Base-by-base conservation (phyloP, 2,113 vertebrate species). In the Lepus timidus region DNA sequence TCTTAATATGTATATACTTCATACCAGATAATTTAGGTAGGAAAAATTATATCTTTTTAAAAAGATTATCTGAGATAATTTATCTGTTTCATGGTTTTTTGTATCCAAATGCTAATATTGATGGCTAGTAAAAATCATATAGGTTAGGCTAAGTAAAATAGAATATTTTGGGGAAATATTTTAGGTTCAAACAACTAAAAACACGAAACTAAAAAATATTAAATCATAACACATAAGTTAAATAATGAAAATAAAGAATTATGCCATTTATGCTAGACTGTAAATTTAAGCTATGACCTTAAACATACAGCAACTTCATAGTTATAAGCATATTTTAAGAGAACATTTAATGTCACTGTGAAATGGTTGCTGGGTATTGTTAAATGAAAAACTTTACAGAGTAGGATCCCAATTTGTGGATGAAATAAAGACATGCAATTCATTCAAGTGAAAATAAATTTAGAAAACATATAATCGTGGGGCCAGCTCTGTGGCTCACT, bases 31-130 rank as follows among this genome's bases (percentile, higher is more conserved):
- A 84, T 85, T 93, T 82, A 29, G 8, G 23, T 61, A 78, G 44
- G 36, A 88, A 86, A 90, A 92, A 93, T 84, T 20, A 82, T 8
- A 12, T 33, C 27, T 67, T n/a, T 68, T 68, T 58, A 61, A 80
- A 80, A 36, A 80, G 36, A 84, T 78, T 76, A 17, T 74, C 29
- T 85, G 22, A 78, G 67, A 82, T 90, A 61, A 74, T 91, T 75
- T 82, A 71, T 78, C 23, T 88, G 12, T 49, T 51, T 95, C 68
- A 90, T 88, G 68, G 10, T 87, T n/a, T 88, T 88, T 91, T 93
- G 51, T 91, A 33, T 17, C 36, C 88, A 61, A 73, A 12, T 82
- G 14, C 9, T 87, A 91, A 64, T 85, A 95, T 36, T 13, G 4
- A 79, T 93, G 25, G 51, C 12, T 62, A 49, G 16, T 51, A 71